Percentiles rank a stretch among this genome's conserved stretches.
Evolutionary conservation across 2,113 vertebrate species (phyloP).

Genomic region (Lagopus leucura): DNA sequence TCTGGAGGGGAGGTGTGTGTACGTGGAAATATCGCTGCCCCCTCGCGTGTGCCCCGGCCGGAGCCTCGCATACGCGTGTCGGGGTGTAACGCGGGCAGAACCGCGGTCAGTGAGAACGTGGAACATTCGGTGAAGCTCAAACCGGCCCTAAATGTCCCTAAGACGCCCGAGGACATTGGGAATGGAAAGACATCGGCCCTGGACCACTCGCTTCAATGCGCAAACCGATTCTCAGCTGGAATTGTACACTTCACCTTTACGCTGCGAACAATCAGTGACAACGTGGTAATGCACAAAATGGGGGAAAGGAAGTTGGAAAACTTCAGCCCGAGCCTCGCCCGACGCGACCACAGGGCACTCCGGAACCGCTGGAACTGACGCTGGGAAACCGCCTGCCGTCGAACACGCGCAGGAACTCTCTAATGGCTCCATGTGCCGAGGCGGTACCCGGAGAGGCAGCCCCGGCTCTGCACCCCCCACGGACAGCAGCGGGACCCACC

Average conservation of each 20-base stretch:
- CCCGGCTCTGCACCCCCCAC: background rate
- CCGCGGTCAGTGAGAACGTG: conserved; percentile 24
- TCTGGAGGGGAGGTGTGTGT: background rate
- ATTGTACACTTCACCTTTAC: background rate
- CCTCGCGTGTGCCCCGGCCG: background rate
- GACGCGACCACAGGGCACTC: too few relatives aligned
- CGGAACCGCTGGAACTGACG: background rate
- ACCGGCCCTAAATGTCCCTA: background rate
- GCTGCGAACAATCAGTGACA: background rate
- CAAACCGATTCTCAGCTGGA: background rate
- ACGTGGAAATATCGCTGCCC: background rate
- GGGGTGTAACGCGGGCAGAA: conserved; percentile 25
- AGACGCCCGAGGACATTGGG: background rate
- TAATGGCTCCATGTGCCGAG: background rate
- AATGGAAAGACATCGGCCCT: background rate
- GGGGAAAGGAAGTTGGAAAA: background rate
- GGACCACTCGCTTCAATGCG: background rate
- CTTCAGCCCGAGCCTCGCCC: background rate
- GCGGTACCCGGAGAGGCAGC: background rate
- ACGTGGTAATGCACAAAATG: rapidly evolving
- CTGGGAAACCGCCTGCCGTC: background rate
- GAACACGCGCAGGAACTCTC: background rate
- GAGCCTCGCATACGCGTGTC: background rate
- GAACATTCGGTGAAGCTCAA: background rate
- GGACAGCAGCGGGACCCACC: background rate